These are phyloP conservation scores for Forpus xanthops DNA, from an alignment of 2,797 vertebrate species.

Conservation along the genomic window DNA sequence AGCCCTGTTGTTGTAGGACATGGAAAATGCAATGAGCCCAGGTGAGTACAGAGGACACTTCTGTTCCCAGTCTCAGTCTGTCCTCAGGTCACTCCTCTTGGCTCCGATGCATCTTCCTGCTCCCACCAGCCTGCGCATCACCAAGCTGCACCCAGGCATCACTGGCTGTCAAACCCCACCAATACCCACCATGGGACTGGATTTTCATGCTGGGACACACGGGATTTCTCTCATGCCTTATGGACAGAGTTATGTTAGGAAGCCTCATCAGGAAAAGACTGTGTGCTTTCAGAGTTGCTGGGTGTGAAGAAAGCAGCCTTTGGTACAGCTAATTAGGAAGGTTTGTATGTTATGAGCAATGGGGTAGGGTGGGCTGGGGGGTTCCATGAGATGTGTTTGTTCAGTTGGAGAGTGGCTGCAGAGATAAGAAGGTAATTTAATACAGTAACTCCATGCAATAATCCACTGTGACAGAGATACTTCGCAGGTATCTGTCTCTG, in stretches of 20 bases:
- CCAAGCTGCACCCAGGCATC: background rate
- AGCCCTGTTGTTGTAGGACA: background rate
- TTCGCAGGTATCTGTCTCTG: background rate
- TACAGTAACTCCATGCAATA: background rate
- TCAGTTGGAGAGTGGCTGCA: background rate
- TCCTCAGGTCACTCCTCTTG: background rate
- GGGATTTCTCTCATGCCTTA: background rate
- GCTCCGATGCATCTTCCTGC: background rate
- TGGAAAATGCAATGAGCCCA: background rate
- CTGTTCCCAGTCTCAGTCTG: background rate
- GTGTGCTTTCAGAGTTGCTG: background rate
- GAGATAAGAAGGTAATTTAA: background rate
- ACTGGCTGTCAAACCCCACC: background rate
- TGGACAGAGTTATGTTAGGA: background rate
- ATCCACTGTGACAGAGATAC: background rate
- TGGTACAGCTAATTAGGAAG: background rate
- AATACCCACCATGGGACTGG: background rate
- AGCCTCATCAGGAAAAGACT: background rate
- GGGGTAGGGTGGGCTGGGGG: rapidly evolving
- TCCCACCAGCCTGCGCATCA: background rate
- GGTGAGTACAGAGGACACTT: background rate
- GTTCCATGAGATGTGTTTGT: background rate
- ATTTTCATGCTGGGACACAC: rapidly evolving
- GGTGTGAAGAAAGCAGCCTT: background rate
- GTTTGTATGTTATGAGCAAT: background rate